phyloP scores from a whole-genome alignment of 1,140 invertebrate species.

The Drosophila repletoides region DNA sequence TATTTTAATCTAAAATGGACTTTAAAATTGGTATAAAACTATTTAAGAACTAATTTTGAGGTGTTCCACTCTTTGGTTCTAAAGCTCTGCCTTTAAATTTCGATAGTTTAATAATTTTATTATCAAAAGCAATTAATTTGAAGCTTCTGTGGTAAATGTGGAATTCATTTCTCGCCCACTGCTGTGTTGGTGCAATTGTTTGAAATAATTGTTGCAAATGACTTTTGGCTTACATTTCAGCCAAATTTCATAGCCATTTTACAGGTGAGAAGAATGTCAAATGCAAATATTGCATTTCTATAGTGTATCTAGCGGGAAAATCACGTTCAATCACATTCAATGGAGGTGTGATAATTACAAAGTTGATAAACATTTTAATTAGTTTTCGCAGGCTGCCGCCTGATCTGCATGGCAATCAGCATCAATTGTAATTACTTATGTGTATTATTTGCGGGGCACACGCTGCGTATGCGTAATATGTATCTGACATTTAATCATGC shows the following conservation, averaged over 20 bases:
- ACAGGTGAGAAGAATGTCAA: background rate
- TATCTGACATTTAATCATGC: constrained; percentile 25
- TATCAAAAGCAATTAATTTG: too few relatives aligned
- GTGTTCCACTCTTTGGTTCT: too few relatives aligned
- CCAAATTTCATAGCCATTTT: too few relatives aligned
- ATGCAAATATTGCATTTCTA: background rate
- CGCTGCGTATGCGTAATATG: constrained; percentile 62
- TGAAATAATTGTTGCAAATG: background rate
- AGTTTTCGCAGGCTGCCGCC: constrained; percentile 50
- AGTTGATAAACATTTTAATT: constrained; percentile 80
- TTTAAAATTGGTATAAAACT: too few relatives aligned
- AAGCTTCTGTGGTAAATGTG: too few relatives aligned
- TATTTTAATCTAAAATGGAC: too few relatives aligned
- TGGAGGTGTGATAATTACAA: constrained; percentile 61
- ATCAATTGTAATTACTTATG: constrained; percentile 70
- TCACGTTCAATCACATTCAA: constrained; percentile 43
- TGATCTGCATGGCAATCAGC: constrained; percentile 54
- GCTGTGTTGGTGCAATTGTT: background rate
- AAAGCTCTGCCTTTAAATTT: too few relatives aligned
- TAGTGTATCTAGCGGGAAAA: background rate
- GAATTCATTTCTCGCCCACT: too few relatives aligned
- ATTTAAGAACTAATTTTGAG: too few relatives aligned
- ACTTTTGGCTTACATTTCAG: constrained; percentile 2
- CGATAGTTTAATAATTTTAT: too few relatives aligned
- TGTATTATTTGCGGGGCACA: constrained; percentile 16